phyloP scores from a whole-genome alignment of 2,797 vertebrate species.

The Siniperca obscura region DNA sequence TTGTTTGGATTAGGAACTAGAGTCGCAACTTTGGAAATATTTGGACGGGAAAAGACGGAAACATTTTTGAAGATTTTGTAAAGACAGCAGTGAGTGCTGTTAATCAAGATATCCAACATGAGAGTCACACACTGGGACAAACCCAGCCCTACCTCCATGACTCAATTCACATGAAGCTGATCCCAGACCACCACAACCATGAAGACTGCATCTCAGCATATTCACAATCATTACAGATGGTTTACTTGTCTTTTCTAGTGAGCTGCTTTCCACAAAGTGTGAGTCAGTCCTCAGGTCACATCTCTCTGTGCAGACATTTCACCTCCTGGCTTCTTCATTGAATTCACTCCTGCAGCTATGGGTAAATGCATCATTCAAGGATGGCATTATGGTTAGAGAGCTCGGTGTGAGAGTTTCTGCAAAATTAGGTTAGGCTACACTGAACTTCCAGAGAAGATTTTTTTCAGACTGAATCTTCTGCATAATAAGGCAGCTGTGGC shows the following conservation, averaged over 20 bases:
- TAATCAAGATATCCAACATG: not conserved
- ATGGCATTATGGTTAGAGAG: not conserved
- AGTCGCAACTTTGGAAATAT: no score
- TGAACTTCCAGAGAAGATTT: not conserved
- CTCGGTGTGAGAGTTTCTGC: not conserved
- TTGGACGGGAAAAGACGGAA: no score
- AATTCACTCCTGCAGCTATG: not conserved
- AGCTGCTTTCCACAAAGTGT: not conserved
- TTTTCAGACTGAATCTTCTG: not conserved
- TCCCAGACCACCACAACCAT: not conserved
- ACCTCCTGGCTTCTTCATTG: not conserved
- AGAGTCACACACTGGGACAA: conserved; percentile 9
- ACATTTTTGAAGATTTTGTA: no score
- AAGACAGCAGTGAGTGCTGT: not conserved
- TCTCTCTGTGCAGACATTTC: not conserved
- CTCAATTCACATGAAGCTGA: not conserved
- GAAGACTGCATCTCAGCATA: not conserved
- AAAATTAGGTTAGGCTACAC: not conserved
- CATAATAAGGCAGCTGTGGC: not conserved
- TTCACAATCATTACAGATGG: not conserved
- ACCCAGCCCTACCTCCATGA: conserved; percentile 2
- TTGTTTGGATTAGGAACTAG: no score
- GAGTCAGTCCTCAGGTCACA: not conserved
- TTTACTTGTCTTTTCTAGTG: no score
- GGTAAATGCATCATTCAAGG: not conserved